Evolutionary conservation across 2,888 invertebrate species (phyloP).

Genomic region (Acanthosepion lycidas): DNA sequence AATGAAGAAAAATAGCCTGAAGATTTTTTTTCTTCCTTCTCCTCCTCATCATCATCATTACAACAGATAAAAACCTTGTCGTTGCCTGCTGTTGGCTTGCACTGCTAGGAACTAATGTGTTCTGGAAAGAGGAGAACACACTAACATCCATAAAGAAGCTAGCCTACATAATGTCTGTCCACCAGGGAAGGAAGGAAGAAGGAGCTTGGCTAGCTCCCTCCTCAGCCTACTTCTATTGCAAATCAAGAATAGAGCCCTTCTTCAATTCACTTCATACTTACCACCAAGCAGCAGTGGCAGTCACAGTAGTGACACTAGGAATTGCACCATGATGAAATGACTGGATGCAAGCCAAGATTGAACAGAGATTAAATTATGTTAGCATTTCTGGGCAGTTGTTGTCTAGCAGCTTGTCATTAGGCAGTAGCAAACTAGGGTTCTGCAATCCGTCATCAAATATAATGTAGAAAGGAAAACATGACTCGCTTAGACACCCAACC

Average conservation of each 20-base stretch:
- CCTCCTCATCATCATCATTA: neutral
- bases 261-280: neutral
- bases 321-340: conserved; percentile 33
- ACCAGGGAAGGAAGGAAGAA: conserved; percentile 18
- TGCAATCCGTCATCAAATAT: conserved; percentile 33
- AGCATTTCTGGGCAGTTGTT: conserved; percentile 15
- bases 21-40: neutral
- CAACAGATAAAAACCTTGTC: neutral
- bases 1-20: neutral
- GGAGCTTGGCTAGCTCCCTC: conserved; percentile 33
- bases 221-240: neutral
- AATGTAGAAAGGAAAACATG: conserved; percentile 13
- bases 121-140: conserved; percentile 24
- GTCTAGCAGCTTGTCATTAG: conserved; percentile 22
- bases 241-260: conserved; percentile 2
- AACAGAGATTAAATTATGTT: conserved; percentile 22
- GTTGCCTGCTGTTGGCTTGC: neutral
- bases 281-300: neutral
- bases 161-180: neutral
- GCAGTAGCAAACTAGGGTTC: neutral
- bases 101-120: neutral
- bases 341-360: conserved; percentile 33
- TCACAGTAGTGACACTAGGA: conserved; percentile 33
- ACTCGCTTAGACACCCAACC: conserved; percentile 1
- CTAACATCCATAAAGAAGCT: conserved; percentile 21